phyloP scores from a whole-genome alignment of 1,140 invertebrate species.

The Oscheius sp. region DNA sequence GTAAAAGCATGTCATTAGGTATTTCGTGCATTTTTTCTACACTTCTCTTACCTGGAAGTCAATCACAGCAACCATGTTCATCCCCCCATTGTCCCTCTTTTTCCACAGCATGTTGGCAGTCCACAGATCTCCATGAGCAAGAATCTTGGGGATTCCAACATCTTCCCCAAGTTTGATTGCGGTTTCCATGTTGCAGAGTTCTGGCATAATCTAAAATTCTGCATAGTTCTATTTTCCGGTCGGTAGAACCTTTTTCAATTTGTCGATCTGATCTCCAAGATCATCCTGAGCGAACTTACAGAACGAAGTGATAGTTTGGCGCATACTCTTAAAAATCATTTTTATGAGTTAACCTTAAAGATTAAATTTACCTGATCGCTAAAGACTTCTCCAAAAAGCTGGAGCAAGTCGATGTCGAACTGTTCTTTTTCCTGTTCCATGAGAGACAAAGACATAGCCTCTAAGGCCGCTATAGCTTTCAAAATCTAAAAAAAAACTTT shows the following conservation, averaged over 20 bases:
- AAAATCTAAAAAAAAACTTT: too few species aligned
- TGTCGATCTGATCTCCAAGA: background rate
- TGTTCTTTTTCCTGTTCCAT: too few species aligned
- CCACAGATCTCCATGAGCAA: conserved; percentile 26
- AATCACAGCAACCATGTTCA: conserved; percentile 2
- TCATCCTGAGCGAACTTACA: background rate
- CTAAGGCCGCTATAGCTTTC: too few species aligned
- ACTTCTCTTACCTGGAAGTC: conserved; percentile 18
- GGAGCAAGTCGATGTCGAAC: too few species aligned
- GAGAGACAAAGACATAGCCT: too few species aligned
- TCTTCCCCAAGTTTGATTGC: background rate
- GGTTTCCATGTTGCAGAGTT: background rate
- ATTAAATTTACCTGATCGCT: too few species aligned
- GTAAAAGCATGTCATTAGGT: too few species aligned
- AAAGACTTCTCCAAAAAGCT: too few species aligned
- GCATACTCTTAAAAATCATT: conserved; percentile 3
- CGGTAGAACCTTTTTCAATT: background rate
- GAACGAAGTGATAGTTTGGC: background rate
- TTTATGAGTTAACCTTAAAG: too few species aligned
- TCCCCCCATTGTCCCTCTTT: conserved; percentile 3
- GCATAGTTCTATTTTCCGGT: background rate
- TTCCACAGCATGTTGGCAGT: conserved; percentile 21
- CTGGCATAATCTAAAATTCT: background rate
- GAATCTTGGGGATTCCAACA: conserved; percentile 16
- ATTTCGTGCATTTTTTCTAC: too few species aligned